These are phyloP conservation scores for Xerus rutilus DNA, from an alignment of 2,797 vertebrate species.

Conservation along the genomic window DNA sequence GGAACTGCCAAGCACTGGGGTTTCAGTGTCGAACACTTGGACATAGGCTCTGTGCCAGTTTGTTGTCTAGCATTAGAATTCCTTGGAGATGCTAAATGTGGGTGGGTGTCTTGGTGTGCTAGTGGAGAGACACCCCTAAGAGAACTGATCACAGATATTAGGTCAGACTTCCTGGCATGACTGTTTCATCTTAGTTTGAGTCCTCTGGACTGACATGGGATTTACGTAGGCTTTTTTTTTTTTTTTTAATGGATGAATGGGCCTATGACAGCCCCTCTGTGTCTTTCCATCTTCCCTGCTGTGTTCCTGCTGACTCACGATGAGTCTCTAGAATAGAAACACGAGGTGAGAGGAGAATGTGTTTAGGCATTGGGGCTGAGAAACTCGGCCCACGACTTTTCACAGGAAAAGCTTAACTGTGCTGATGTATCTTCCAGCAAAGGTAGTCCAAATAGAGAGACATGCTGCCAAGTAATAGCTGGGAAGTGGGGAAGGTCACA, in stretches of 20 bases:
- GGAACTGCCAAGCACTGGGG: not conserved
- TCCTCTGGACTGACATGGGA: not conserved
- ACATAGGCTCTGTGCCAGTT: not conserved
- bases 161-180: not conserved
- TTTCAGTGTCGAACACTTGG: not conserved
- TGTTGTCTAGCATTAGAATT: not conserved
- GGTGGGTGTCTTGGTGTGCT: not conserved
- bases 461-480: not conserved
- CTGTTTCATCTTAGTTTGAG: not conserved
- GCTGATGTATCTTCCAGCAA: not conserved
- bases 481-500: not conserved
- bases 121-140: not conserved
- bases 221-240: not conserved
- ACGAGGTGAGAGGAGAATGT: slow-evolving; percentile 61
- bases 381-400: slow-evolving; percentile 59
- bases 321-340: slow-evolving; percentile 74
- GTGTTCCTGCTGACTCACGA: slow-evolving; percentile 68
- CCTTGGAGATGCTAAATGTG: not conserved
- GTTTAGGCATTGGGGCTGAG: slow-evolving; percentile 51
- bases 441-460: slow-evolving; percentile 50
- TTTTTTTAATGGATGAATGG: slow-evolving; percentile 52
- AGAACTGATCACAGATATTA: not conserved
- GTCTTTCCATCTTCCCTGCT: slow-evolving; percentile 41
- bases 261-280: slow-evolving; percentile 13
- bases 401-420: slow-evolving; percentile 55